phyloP scores from a whole-genome alignment of 2,113 vertebrate species.

The Bolborhynchus lineola region DNA sequence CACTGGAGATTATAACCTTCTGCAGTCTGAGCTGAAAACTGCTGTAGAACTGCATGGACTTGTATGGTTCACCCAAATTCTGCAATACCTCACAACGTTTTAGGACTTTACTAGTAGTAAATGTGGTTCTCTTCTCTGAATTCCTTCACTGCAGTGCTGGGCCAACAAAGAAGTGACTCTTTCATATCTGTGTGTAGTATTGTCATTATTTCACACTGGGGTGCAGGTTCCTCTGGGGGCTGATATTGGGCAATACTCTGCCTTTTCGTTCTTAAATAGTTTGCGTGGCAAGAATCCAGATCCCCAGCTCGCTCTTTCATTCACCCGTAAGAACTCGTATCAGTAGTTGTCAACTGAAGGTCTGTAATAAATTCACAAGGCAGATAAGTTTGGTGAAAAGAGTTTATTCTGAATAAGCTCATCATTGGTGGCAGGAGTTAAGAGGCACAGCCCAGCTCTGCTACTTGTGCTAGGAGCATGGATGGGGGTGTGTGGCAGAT shows the following conservation, averaged over 20 bases:
- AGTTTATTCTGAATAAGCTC: not conserved
- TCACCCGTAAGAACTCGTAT: not conserved
- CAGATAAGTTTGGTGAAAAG: not conserved
- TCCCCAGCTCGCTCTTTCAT: not conserved
- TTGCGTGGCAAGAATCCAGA: not conserved
- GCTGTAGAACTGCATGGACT: not conserved
- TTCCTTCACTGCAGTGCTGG: not conserved
- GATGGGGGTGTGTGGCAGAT: not conserved
- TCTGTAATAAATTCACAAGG: not conserved
- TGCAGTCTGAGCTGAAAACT: not conserved
- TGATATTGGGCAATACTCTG: not conserved
- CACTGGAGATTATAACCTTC: not conserved
- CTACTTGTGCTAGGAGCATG: not conserved
- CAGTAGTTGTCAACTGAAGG: not conserved
- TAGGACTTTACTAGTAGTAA: not conserved
- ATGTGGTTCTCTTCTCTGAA: not conserved
- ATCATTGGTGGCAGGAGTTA: not conserved
- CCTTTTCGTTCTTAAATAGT: not conserved
- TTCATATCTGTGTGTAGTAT: not conserved
- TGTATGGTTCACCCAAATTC: not conserved
- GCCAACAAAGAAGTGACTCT: not conserved
- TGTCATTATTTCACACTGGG: not conserved
- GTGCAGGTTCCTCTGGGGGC: not conserved
- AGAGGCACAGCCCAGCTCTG: not conserved
- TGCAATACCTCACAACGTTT: not conserved